Evolutionary conservation across 1,140 invertebrate species (phyloP).

Genomic region (Prorops nasuta): DNA sequence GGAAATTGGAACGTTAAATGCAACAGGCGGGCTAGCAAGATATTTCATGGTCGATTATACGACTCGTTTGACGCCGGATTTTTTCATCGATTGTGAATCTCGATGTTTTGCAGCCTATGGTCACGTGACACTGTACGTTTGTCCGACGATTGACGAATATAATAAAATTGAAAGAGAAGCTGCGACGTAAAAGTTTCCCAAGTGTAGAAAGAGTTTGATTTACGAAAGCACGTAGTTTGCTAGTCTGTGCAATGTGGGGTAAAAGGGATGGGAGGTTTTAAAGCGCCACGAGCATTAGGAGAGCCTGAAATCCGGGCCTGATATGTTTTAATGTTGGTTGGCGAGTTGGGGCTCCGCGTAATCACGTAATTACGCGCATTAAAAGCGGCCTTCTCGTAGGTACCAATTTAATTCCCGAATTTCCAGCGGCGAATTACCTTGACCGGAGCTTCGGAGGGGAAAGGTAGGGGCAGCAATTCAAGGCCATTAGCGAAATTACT

Average conservation of each 20-base stretch:
- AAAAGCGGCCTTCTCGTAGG: constrained; percentile 32
- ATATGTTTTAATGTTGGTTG: too few species aligned
- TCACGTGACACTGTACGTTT: too few species aligned
- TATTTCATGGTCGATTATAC: too few species aligned
- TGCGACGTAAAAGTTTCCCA: constrained; percentile 39
- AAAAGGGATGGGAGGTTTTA: not conserved
- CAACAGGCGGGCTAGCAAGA: too few species aligned
- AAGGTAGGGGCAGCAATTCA: too few species aligned
- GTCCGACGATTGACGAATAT: too few species aligned
- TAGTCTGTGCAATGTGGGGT: constrained; percentile 17
- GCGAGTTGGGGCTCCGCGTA: too few species aligned
- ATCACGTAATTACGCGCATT: constrained; percentile 44
- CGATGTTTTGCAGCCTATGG: not conserved
- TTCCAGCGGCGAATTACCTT: constrained; percentile 44
- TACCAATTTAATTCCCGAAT: constrained; percentile 49
- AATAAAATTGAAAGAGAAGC: too few species aligned
- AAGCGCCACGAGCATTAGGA: not conserved
- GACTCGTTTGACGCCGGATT: constrained; percentile 4
- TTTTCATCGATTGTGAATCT: constrained; percentile 30
- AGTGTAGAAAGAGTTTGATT: constrained; percentile 44
- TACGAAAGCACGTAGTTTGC: constrained; percentile 44
- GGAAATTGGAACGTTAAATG: too few species aligned
- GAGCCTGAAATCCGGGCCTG: constrained; percentile 30
- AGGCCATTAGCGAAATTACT: constrained; percentile 49
- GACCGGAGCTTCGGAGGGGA: constrained; percentile 2